Conservation (phyloP, 2,113 vertebrate genomes). For the Pristiophorus japonicus region DNA sequence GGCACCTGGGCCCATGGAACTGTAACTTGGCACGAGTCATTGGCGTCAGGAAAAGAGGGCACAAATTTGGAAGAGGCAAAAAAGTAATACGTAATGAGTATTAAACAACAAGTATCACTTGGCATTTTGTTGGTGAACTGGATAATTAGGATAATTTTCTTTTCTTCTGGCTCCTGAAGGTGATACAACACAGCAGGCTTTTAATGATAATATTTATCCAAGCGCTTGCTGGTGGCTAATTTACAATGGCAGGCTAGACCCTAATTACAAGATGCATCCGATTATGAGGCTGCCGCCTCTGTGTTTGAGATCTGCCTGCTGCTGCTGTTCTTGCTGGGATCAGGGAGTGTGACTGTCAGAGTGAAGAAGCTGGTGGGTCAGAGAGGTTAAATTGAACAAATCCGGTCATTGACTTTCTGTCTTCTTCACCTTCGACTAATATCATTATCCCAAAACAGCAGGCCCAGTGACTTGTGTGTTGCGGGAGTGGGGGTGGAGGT, state of each 20-base stretch:
- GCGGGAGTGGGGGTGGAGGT: background rate
- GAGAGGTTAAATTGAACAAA: slow-evolving; percentile 54
- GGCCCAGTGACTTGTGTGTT: slow-evolving; percentile 15
- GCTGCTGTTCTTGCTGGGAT: background rate
- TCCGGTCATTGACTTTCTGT: slow-evolving; percentile 55
- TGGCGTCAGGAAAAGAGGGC: background rate
- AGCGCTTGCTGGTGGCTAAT: background rate
- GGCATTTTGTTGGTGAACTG: background rate
- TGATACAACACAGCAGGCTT: background rate
- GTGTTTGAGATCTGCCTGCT: background rate
- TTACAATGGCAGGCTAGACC: background rate
- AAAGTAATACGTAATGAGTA: background rate
- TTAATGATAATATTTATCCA: background rate
- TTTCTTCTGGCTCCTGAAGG: background rate
- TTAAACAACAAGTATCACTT: background rate
- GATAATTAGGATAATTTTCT: background rate
- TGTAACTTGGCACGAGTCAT: background rate
- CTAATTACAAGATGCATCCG: background rate
- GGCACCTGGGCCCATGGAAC: background rate
- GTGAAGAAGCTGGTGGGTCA: slow-evolving; percentile 46
- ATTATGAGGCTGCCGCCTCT: background rate
- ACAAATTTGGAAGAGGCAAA: background rate
- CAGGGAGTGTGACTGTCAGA: background rate
- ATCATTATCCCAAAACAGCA: slow-evolving; percentile 46
- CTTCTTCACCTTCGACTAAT: slow-evolving; percentile 49